Evolutionary conservation across 1,140 invertebrate species (phyloP).

Genomic region (Heliconius congener): DNA sequence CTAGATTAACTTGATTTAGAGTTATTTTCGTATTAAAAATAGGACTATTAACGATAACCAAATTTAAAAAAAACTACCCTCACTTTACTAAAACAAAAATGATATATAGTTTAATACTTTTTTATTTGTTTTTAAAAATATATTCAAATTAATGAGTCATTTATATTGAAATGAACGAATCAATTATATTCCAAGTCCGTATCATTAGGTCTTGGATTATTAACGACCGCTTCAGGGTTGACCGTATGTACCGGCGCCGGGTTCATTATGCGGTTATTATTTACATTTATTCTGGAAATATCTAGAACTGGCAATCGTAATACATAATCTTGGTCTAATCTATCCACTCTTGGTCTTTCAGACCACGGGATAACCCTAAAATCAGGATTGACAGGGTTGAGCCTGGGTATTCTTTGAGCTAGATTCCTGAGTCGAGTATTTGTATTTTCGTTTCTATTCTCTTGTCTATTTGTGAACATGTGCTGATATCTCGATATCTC

Average conservation of each 20-base stretch:
- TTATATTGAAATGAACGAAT: constrained; percentile 29
- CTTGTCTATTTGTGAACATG: constrained; percentile 55
- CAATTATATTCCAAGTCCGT: constrained; percentile 59
- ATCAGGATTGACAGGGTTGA: constrained; percentile 55
- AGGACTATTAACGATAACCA: background rate
- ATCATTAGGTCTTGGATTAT: constrained; percentile 54
- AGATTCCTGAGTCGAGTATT: constrained; percentile 54
- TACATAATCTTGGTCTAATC: constrained; percentile 61
- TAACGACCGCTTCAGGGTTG: constrained; percentile 51
- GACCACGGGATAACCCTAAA: constrained; percentile 65
- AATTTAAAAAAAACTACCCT: background rate
- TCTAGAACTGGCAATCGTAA: constrained; percentile 61
- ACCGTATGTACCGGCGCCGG: constrained; percentile 50
- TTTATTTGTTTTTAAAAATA: background rate
- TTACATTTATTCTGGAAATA: constrained; percentile 47
- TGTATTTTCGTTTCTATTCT: constrained; percentile 39
- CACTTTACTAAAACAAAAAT: no score
- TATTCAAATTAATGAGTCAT: constrained; percentile 22
- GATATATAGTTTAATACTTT: no score
- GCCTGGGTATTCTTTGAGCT: constrained; percentile 62
- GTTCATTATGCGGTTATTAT: constrained; percentile 53
- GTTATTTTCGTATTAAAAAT: background rate
- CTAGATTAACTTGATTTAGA: no score
- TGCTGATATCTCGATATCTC: constrained; percentile 75
- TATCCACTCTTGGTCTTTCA: constrained; percentile 51